Conservation (phyloP, 2,113 vertebrate genomes). For the Cygnus buccinator region DNA sequence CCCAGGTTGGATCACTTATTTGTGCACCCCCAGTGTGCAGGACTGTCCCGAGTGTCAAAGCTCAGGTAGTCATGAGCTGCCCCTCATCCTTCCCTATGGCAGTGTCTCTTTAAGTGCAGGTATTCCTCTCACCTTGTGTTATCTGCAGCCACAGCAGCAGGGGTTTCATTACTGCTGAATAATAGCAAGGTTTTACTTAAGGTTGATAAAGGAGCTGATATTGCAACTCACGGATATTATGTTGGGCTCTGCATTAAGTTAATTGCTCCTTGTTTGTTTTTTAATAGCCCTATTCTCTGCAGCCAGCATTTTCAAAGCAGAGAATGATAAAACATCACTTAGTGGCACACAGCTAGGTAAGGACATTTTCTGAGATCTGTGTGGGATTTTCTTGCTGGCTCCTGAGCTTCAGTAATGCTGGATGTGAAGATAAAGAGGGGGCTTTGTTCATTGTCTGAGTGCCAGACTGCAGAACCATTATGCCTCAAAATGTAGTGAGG, state of each 20-base stretch:
- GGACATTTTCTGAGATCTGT: not conserved
- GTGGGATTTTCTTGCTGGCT: not conserved
- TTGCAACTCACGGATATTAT: not conserved
- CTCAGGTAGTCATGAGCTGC: not conserved
- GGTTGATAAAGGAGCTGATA: constrained; percentile 23
- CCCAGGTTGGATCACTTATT: not conserved
- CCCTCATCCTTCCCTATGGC: accelerated
- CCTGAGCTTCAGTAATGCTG: not conserved
- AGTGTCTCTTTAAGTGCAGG: not conserved
- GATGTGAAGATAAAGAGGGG: not conserved
- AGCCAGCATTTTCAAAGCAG: not conserved
- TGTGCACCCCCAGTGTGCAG: too few species aligned
- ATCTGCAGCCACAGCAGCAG: not conserved
- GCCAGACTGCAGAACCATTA: not conserved
- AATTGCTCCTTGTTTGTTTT: not conserved
- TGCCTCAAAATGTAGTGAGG: not conserved
- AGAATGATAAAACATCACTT: not conserved
- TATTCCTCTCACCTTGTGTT: not conserved
- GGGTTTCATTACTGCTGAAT: not conserved
- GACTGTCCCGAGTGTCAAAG: not conserved
- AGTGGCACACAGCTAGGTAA: not conserved
- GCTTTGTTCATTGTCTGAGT: not conserved
- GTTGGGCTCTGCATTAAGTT: not conserved
- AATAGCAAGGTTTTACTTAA: not conserved
- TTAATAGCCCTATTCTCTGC: not conserved